Evolutionary conservation across 2,888 invertebrate species (phyloP), one percentile per base, ranked within the genome.

Genomic region (Agrochola lychnidis): DNA sequence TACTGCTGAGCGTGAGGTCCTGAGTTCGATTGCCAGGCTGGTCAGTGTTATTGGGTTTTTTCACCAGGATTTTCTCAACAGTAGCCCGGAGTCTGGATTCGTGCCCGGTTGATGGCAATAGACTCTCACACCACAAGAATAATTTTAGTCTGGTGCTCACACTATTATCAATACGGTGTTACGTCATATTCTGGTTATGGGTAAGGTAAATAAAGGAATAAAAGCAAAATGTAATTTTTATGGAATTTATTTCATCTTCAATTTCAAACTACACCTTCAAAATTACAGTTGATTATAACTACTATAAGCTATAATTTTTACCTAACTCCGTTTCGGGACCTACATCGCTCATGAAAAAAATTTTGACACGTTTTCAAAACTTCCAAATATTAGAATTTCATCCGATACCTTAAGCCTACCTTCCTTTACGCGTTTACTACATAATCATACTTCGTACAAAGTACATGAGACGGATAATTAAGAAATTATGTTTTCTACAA

Each of bases 181-280:
- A 42, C 6, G 9, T 42, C 9, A 14, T 40, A 25, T 66, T 64
- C 6, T 48, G 22, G 5, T 10, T 2, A 7, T 19, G 22, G 48
- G 22, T 40, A 56, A 42, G 14, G 70, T 53, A 14, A 69, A 57
- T 14, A 56, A n/a, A 40, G 16, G 12, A 88, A 88, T 70, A 78
- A 87, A 81, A 87, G 22, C 14, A 70, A 62, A 7, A 48, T 56
- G 1, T 64, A 0, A 70, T 85, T 92, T 93, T 93, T 92, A 94
- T 90, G 90, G 93, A 94, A 94, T 96, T 96, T 96, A 96, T 96
- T 95, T 95, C 92, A 91, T 95, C 93, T 92, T 96, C 93, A 95
- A 95, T 94, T 96, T 96, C 95, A 96, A 96, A 96, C 96, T 96
- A 96, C 96, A 96, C 95, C 94, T 95, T 95, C 95, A 94, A 95